phyloP scores from a whole-genome alignment of 2,888 invertebrate species.

The Acanthosepion lycidas region DNA sequence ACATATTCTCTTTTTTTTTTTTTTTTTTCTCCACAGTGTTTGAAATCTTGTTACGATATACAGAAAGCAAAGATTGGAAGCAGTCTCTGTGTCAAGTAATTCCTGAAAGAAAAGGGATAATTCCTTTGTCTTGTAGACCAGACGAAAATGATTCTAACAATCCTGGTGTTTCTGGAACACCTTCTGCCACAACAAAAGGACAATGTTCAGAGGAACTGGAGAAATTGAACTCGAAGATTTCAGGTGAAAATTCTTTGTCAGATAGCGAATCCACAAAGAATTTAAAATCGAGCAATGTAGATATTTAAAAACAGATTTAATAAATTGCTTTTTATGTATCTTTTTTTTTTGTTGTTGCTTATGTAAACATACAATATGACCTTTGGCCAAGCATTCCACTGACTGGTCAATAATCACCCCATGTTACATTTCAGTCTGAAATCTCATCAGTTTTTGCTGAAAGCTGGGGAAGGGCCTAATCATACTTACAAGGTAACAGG shows the following conservation, averaged over 20 bases:
- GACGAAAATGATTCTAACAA: not conserved
- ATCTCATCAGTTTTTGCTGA: no score
- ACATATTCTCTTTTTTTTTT: conserved; percentile 38
- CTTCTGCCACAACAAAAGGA: not conserved
- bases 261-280: not conserved
- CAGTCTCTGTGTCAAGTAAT: conserved; percentile 73
- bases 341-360: not conserved
- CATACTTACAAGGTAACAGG: no score
- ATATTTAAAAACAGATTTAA: not conserved
- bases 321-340: not conserved
- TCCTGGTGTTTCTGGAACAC: not conserved
- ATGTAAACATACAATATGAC: no score
- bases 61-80: conserved; percentile 75
- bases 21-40: conserved; percentile 72
- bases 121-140: not conserved
- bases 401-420: no score
- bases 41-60: conserved; percentile 76
- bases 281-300: not conserved
- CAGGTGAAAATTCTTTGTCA: not conserved
- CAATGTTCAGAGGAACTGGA: not conserved
- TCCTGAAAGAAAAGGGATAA: conserved; percentile 71
- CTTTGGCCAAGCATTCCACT: no score
- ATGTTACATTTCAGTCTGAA: no score
- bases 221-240: not conserved
- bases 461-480: no score